Conservation (phyloP, 2,113 vertebrate genomes). For the Pteropus alecto region DNA sequence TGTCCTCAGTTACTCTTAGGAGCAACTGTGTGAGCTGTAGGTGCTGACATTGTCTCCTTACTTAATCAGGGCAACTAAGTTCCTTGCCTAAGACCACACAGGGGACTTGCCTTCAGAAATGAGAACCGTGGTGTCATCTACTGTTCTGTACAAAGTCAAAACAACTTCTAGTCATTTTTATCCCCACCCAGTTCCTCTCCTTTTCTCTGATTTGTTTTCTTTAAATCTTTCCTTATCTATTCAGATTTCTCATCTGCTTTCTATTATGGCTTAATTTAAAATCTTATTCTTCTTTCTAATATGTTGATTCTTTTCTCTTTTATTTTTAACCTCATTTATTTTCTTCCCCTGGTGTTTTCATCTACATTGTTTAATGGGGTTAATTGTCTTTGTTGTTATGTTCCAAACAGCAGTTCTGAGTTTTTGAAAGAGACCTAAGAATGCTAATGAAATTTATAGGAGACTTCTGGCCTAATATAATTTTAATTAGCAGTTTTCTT, state of each 20-base stretch:
- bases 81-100: neutral
- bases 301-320: conserved; percentile 24
- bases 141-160: conserved; percentile 18
- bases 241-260: conserved; percentile 50
- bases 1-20: neutral
- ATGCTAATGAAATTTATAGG: conserved; percentile 28
- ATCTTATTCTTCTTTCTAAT: neutral
- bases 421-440: conserved; percentile 16
- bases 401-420: neutral
- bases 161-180: neutral
- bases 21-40: neutral
- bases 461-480: neutral
- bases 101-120: neutral
- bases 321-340: conserved; percentile 13
- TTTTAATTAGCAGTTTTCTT: conserved; percentile 1
- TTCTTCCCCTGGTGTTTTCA: conserved; percentile 20
- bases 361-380: conserved; percentile 14
- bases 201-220: conserved; percentile 25
- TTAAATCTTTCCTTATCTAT: conserved; percentile 27
- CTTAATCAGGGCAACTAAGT: neutral
- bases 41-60: neutral
- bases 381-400: conserved; percentile 7
- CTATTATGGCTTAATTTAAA: conserved; percentile 46
- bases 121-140: neutral
- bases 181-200: neutral